Conservation (phyloP, 2,888 invertebrate genomes). For the Ischnura elegans region DNA sequence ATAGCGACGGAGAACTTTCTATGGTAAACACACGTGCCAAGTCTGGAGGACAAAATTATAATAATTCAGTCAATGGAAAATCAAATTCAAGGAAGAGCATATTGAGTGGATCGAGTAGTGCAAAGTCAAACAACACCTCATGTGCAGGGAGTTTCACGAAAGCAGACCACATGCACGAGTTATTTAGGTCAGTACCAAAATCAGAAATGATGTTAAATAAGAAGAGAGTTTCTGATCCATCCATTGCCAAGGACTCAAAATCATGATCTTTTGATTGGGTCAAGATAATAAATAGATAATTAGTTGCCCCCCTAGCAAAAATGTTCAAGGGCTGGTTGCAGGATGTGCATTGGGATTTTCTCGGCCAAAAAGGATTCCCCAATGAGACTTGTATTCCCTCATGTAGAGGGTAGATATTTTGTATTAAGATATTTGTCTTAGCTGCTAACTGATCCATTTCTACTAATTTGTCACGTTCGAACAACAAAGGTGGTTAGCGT, state of each 20-base stretch:
- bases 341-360: neutral
- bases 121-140: neutral
- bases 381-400: neutral
- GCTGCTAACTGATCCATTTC: neutral
- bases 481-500: too few species aligned
- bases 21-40: neutral
- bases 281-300: neutral
- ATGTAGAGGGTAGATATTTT: neutral
- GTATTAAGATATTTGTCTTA: neutral
- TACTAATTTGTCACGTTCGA: neutral
- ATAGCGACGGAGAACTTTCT: neutral
- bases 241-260: neutral
- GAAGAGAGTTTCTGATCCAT: neutral
- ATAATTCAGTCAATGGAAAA: neutral
- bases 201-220: neutral
- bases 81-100: neutral
- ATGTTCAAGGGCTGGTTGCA: neutral
- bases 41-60: neutral
- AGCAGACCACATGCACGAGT: conserved; percentile 14
- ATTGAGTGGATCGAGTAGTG: neutral
- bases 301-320: neutral
- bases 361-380: neutral
- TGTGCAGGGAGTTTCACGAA: neutral
- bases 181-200: conserved; percentile 5
- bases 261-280: neutral